Percentiles rank a stretch among this genome's conserved stretches.
These are phyloP conservation scores for Megaceryle torquata DNA, from an alignment of 2,113 vertebrate species.

Conservation along the genomic window DNA sequence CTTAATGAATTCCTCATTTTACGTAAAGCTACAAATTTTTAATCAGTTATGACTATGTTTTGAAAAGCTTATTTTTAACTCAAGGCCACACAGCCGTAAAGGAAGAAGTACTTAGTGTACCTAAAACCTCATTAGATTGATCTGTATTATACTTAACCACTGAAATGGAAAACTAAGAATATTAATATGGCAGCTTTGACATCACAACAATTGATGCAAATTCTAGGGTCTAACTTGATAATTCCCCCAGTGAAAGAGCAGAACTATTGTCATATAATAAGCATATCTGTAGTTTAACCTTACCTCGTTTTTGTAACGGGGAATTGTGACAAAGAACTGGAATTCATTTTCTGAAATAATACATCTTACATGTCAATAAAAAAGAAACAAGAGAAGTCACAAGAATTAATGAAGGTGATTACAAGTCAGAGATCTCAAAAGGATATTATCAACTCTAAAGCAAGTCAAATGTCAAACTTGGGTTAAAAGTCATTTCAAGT, in stretches of 20 bases:
- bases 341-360: slow-evolving; percentile 64
- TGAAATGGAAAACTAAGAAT: slow-evolving; percentile 71
- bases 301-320: neutral
- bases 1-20: neutral
- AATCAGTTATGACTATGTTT: slow-evolving; percentile 21
- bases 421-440: slow-evolving; percentile 49
- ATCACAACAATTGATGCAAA: slow-evolving; percentile 72
- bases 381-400: slow-evolving; percentile 40
- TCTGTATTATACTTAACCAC: slow-evolving; percentile 62
- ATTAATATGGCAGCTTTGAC: slow-evolving; percentile 75
- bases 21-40: neutral
- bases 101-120: slow-evolving; percentile 15
- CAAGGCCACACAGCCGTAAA: neutral
- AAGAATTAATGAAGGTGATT: slow-evolving; percentile 56
- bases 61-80: slow-evolving; percentile 43
- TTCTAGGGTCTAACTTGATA: slow-evolving; percentile 72
- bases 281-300: slow-evolving; percentile 29
- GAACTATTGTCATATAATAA: slow-evolving; percentile 54
- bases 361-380: slow-evolving; percentile 58
- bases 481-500: slow-evolving; percentile 50
- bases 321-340: slow-evolving; percentile 58
- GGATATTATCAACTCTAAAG: slow-evolving; percentile 7
- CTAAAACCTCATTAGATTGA: slow-evolving; percentile 65
- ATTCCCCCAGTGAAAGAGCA: slow-evolving; percentile 56
- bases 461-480: slow-evolving; percentile 27